Evolutionary conservation across 2,888 invertebrate species (phyloP), one percentile per base, ranked within the genome.

Genomic region (Spialia ferax): DNA sequence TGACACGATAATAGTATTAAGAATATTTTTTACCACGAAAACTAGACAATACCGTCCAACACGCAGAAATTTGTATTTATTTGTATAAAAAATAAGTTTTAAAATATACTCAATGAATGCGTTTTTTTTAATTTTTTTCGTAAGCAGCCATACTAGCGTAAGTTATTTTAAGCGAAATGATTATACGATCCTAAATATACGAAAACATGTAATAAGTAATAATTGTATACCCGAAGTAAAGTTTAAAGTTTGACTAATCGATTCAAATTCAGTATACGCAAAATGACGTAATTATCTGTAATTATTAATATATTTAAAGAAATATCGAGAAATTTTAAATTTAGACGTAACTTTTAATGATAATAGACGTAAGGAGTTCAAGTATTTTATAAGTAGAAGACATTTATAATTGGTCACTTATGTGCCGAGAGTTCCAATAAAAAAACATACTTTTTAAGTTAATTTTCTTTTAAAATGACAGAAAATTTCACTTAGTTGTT

Each of bases 21-120:
- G 85, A 75, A 84, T 89, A 88, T 88, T 88, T 88, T 91, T 83
- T 88, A 90, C 87, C 85, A 83, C 83, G 78, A 78, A 56, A 77
- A 83, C 78, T 80, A 86, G 86, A 82, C 79, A 84, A 87, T 82
- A 92, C 93, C 93, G 93, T 93, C 93, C 93, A 91, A 56, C 85
- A 88, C 85, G 87, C 84, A 86, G 82, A 81, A 82, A 82, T 52
- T 80, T 84, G 81, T 89, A 91, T 91, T 92, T 91, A 91, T 90
- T 91, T 93, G 88, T 78, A 79, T 73, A 77, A 63, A 66, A 67
- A 74, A 77, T 76, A 75, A 75, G 75, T 79, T 79, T 78, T 75
- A 70, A 45, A 59, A 78, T 80, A 84, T 88, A 89, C 86, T 86
- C 86, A 86, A 81, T 81, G 79, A 87, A 85, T 78, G 81, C 75